Evolutionary conservation across 2,113 vertebrate genomes (phyloP).

Genomic region (Spheniscus mendiculus): DNA sequence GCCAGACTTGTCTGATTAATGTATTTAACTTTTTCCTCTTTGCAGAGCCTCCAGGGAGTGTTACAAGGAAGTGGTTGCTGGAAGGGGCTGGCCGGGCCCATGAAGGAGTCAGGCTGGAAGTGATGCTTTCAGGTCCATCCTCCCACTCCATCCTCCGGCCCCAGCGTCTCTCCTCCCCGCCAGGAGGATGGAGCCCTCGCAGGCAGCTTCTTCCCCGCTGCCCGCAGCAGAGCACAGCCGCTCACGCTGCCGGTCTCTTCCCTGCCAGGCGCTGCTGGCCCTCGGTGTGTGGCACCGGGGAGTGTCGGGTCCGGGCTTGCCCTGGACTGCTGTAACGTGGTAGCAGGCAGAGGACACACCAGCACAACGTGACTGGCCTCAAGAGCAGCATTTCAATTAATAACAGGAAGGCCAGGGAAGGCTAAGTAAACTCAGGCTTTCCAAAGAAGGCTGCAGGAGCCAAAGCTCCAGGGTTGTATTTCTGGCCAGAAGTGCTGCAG

Average conservation of each 20-base stretch:
- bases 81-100: not conserved
- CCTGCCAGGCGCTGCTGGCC: not conserved
- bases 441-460: slow-evolving; percentile 5
- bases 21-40: not conserved
- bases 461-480: not conserved
- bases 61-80: not conserved
- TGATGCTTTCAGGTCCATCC: not conserved
- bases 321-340: accelerated
- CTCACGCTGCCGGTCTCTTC: accelerated
- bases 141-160: slow-evolving; percentile 8
- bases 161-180: not conserved
- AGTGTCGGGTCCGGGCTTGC: accelerated
- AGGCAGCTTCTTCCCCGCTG: not conserved
- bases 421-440: slow-evolving; percentile 19
- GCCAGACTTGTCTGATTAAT: not conserved
- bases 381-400: not conserved
- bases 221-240: not conserved
- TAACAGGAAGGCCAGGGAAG: slow-evolving; percentile 44
- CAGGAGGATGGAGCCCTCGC: not conserved
- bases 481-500: slow-evolving; percentile 9
- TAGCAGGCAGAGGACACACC: not conserved
- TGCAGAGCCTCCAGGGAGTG: not conserved
- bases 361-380: not conserved
- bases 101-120: not conserved
- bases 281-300: accelerated